Evolutionary conservation across 2,113 vertebrate genomes (phyloP), one percentile per base, ranked within the genome.

Genomic region (Cinclus mexicanus): DNA sequence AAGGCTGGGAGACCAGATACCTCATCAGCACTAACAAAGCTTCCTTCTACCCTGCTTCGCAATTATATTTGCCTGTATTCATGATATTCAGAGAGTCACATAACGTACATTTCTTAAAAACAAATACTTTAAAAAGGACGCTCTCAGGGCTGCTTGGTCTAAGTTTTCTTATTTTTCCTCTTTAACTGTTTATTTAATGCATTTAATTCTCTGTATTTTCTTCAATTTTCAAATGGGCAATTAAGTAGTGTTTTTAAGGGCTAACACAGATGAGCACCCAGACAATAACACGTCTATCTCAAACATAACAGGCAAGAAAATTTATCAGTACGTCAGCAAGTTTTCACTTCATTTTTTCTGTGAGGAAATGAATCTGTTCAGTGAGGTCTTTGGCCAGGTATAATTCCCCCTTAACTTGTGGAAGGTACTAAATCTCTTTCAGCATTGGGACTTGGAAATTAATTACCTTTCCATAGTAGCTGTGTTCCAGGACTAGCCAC

Each of bases 51-150:
- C 65, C 55, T 56, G 53, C 31, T 85, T 76, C 87, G 39, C 23
- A 93, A 69, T 65, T 91, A 3, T 17, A 64, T 57, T 75, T 94
- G 70, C 72, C 42, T 74, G 28, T 59, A 83, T 80, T 74, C 52
- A 50, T 91, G 26, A 90, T 39, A 68, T 81, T 65, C 91, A 80
- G 71, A 86, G 37, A 64, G 20, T 85, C 86, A 93, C 10, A 9
- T 60, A 93, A 94, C 64, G 60, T 9, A 81, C 26, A 82, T 76
- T 29, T 72, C 79, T 94, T 89, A 61, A 60, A 57, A 83, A 55
- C 49, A 94, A 94, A 70, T 67, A 72, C 60, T 83, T 96, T 25
- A 61, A 93, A 87, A 95, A 69, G 47, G 59, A 56, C 67, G 50
- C 57, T 92, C 52, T 93, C 41, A 77, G 83, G 69, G 44, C 80